Evolutionary conservation across 2,113 vertebrate species (phyloP).

Genomic region (Amphiprion percula): DNA sequence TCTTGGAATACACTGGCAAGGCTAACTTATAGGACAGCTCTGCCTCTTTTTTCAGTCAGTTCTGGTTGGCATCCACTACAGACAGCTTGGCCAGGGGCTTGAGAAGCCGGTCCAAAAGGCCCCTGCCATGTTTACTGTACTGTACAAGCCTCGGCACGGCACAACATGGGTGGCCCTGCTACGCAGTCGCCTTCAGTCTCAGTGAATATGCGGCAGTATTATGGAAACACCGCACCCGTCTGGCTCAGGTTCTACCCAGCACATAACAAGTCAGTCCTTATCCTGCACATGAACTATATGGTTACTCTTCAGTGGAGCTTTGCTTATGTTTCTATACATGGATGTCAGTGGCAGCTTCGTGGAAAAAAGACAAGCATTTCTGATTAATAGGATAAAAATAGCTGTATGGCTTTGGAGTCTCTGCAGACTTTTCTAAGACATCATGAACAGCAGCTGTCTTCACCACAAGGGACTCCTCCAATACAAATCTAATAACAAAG

Average conservation of each 20-base stretch:
- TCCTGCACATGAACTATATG: conserved; percentile 42
- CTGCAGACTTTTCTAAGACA: background rate
- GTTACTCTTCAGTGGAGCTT: conserved; percentile 19
- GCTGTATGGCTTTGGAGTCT: background rate
- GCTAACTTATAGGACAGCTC: conserved; percentile 67
- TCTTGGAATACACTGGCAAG: conserved; percentile 56
- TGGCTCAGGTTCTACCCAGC: conserved; percentile 61
- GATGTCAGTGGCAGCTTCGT: background rate
- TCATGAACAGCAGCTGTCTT: background rate
- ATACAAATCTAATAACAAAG: background rate
- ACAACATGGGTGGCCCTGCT: conserved; percentile 81
- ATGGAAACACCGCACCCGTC: conserved; percentile 76
- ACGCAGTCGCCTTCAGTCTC: conserved; percentile 72
- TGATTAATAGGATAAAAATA: background rate
- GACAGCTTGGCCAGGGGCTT: conserved; percentile 78
- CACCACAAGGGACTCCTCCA: background rate
- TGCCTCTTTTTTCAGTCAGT: conserved; percentile 59
- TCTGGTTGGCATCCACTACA: conserved; percentile 74
- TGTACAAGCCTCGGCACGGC: conserved; percentile 71
- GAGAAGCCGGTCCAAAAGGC: conserved; percentile 75
- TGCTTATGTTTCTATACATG: conserved; percentile 23
- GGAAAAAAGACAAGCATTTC: background rate
- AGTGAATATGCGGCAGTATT: conserved; percentile 75
- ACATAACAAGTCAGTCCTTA: conserved; percentile 59
- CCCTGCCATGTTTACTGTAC: conserved; percentile 78